Evolutionary conservation across 2,113 vertebrate genomes (phyloP), one percentile per base, ranked within the genome.

Genomic region (Marcusenius ussheri): DNA sequence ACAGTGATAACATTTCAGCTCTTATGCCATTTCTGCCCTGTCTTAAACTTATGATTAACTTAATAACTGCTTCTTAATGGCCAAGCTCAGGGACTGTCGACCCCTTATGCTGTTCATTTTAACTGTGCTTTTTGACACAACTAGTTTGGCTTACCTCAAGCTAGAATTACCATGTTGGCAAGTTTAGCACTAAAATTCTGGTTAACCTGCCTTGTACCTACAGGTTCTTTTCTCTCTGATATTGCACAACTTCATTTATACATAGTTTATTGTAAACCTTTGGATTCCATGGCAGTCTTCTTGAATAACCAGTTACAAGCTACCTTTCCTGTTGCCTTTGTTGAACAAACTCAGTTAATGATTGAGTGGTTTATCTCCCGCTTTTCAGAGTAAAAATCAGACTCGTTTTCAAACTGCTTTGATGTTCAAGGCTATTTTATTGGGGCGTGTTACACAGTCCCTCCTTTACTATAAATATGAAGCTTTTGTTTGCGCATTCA

Each of bases 361-460:
- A 51, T 80, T 89, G 3, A 51, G 31, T 2, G 50, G 0, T 39
- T 83, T 51, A 83, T 56, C n/a, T 53, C 66, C 19, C 42, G 35
- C 74, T n/a, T 56, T 83, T 49, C 46, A 89, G 9, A 80, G n/a
- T 35, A 50, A 50, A 50, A 35, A 13, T 49, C 21, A 66, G 35
- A 89, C 56, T 42, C 58, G 46, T 88, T 74, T 70, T 62, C 56
- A 74, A 49, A 31, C 5, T 35, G n/a, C 42, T 87, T 74, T 74
- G 13, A 70, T 31, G n/a, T 70, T 4, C n/a, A 89, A 66, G 45
- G 15, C n/a, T n/a, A 39, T 90, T 90, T 87, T 74, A 87, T 90
- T 90, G 24, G 15, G 24, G 19, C 11, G 5, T 11, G 19, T 87
- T 21, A 70, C 27, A 51, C 31, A 90, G 46, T 46, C 83, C 89